Evolutionary conservation across 1,140 invertebrate genomes (phyloP).

Genomic region (Schlechtendalia chinensis): DNA sequence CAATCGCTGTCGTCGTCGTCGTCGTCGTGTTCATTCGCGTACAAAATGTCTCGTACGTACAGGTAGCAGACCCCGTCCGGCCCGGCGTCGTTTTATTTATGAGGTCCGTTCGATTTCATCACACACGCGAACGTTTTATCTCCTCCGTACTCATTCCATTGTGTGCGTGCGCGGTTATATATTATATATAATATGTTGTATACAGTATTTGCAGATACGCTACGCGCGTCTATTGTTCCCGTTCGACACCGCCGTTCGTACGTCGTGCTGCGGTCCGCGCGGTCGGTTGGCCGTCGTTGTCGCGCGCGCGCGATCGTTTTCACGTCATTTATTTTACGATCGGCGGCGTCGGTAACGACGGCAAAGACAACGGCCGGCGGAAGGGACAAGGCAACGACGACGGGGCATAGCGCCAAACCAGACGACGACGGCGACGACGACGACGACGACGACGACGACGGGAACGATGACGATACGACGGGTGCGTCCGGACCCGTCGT

Average conservation of each 20-base stretch:
- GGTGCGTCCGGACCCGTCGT: conserved; percentile 7
- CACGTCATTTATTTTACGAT: conserved; percentile 30
- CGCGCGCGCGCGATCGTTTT: conserved; percentile 14
- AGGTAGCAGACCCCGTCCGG: too few species aligned
- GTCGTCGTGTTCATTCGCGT: not conserved
- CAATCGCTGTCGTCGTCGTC: not conserved
- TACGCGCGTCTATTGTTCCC: not conserved
- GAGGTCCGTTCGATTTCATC: conserved; percentile 25
- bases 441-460: not conserved
- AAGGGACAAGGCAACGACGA: not conserved
- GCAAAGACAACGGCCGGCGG: not conserved
- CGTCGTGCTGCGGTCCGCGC: not conserved
- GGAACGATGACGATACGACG: too few species aligned
- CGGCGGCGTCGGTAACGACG: not conserved
- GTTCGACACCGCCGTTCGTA: not conserved
- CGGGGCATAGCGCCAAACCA: conserved; percentile 6
- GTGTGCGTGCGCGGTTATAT: too few species aligned
- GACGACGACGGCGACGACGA: not conserved
- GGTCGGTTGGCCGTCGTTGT: not conserved
- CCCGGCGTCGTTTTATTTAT: not conserved
- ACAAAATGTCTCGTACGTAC: conserved; percentile 12
- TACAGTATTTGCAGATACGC: too few species aligned
- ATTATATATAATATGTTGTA: too few species aligned
- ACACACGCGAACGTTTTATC: not conserved
- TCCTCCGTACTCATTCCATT: too few species aligned